Percentiles rank a stretch among this genome's conserved stretches.
Conservation (phyloP, 2,797 vertebrate species). For the Silurus lanzhouensis region DNA sequence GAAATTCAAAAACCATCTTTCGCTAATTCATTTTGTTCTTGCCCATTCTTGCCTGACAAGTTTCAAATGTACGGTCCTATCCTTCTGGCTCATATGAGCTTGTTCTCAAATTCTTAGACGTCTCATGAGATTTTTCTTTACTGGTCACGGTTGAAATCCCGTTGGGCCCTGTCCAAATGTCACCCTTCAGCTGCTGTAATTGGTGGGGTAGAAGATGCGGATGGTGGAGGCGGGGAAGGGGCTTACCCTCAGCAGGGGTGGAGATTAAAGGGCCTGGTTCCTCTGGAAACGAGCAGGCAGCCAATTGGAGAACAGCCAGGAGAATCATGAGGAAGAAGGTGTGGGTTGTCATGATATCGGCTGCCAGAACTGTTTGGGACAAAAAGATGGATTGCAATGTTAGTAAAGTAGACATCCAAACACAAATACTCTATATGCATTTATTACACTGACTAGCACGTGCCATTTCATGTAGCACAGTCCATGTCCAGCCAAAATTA, state of each 20-base stretch:
- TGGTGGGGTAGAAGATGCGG: neutral
- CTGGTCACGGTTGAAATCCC: slow-evolving; percentile 18
- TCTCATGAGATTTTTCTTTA: slow-evolving; percentile 11
- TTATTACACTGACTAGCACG: too few relatives aligned
- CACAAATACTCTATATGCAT: neutral
- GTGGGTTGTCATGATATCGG: slow-evolving; percentile 76
- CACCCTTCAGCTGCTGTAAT: slow-evolving; percentile 31
- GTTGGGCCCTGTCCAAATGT: slow-evolving; percentile 21
- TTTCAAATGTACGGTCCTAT: slow-evolving; percentile 22
- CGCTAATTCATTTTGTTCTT: slow-evolving; percentile 14
- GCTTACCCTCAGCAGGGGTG: slow-evolving; percentile 88
- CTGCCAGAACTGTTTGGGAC: slow-evolving; percentile 70
- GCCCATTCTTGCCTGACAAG: slow-evolving; percentile 12
- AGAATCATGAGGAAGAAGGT: slow-evolving; percentile 77
- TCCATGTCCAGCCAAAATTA: neutral
- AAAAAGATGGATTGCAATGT: slow-evolving; percentile 44
- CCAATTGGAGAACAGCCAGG: slow-evolving; percentile 75
- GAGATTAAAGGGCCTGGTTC: slow-evolving; percentile 88
- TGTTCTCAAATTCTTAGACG: slow-evolving; percentile 15
- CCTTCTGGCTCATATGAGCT: neutral
- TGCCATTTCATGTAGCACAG: neutral
- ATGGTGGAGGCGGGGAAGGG: slow-evolving; percentile 22
- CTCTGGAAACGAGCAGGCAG: slow-evolving; percentile 86
- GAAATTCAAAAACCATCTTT: slow-evolving; percentile 8
- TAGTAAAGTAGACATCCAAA: slow-evolving; percentile 49